Conservation (phyloP, 2,113 vertebrate species). For the Oxyruncus cristatus region DNA sequence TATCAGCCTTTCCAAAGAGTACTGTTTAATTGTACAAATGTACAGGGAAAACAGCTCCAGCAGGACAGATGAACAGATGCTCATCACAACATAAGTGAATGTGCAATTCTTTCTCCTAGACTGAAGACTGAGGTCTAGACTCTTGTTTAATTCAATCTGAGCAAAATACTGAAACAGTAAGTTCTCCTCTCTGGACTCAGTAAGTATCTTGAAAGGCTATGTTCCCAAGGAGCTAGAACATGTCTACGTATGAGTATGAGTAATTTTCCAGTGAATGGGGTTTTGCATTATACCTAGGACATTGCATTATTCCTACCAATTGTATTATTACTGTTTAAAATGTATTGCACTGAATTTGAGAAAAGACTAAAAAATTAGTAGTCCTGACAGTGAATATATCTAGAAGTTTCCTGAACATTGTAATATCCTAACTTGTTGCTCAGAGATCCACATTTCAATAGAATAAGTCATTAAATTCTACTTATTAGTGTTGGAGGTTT, state of each 20-base stretch:
- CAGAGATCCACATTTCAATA: not conserved
- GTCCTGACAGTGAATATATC: not conserved
- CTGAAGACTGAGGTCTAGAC: not conserved
- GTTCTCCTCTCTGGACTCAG: not conserved
- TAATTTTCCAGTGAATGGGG: not conserved
- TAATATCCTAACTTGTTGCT: not conserved
- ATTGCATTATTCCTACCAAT: not conserved
- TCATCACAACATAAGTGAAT: not conserved
- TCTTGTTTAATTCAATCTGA: not conserved
- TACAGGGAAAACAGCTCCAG: not conserved
- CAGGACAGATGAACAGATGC: not conserved
- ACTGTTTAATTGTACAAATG: not conserved
- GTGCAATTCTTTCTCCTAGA: not conserved
- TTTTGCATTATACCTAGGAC: not conserved
- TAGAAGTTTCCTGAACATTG: not conserved
- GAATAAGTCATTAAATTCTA: not conserved
- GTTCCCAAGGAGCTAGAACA: not conserved
- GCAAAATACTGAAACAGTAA: not conserved
- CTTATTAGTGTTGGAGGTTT: fast-evolving
- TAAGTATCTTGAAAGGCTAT: not conserved
- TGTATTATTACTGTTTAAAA: not conserved
- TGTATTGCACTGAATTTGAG: not conserved
- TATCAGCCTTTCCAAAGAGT: not conserved
- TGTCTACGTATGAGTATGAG: fast-evolving
- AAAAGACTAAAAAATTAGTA: not conserved